These are phyloP conservation scores for Drepana falcataria DNA, from an alignment of 2,888 invertebrate genomes.

Conservation along the genomic window DNA sequence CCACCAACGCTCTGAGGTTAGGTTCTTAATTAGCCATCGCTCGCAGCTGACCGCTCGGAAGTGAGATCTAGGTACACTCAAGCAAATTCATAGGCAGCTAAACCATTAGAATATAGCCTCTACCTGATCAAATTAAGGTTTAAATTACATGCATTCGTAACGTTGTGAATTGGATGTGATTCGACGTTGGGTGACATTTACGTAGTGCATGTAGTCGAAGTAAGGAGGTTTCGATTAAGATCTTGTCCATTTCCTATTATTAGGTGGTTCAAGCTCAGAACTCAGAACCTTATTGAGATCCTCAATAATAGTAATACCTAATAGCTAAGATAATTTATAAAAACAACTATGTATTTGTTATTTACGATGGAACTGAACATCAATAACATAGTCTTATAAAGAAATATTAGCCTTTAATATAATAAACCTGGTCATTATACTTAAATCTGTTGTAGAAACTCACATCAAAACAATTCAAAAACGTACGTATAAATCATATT, in stretches of 20 bases:
- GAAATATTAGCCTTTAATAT: not conserved
- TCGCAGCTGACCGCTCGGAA: slow-evolving; percentile 67
- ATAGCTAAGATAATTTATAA: no score
- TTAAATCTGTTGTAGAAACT: not conserved
- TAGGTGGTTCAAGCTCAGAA: no score
- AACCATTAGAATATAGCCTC: slow-evolving; percentile 16
- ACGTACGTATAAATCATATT: not conserved
- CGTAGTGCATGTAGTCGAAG: slow-evolving; percentile 36
- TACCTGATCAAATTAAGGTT: slow-evolving; percentile 20
- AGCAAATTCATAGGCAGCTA: slow-evolving; percentile 17
- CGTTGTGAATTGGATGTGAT: slow-evolving; percentile 35
- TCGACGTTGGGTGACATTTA: slow-evolving; percentile 44
- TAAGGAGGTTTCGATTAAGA: slow-evolving; percentile 28
- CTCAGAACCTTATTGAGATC: no score
- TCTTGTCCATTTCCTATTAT: slow-evolving; percentile 21
- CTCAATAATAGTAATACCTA: no score
- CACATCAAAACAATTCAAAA: not conserved
- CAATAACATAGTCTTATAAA: not conserved
- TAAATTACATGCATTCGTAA: slow-evolving; percentile 7
- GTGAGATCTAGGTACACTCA: slow-evolving; percentile 45
- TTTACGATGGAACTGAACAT: no score
- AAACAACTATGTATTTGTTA: no score
- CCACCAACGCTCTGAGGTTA: slow-evolving; percentile 58
- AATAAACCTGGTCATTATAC: not conserved
- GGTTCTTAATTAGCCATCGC: slow-evolving; percentile 73